Evolutionary conservation across 2,797 vertebrate genomes (phyloP).

Genomic region (Lemur catta): DNA sequence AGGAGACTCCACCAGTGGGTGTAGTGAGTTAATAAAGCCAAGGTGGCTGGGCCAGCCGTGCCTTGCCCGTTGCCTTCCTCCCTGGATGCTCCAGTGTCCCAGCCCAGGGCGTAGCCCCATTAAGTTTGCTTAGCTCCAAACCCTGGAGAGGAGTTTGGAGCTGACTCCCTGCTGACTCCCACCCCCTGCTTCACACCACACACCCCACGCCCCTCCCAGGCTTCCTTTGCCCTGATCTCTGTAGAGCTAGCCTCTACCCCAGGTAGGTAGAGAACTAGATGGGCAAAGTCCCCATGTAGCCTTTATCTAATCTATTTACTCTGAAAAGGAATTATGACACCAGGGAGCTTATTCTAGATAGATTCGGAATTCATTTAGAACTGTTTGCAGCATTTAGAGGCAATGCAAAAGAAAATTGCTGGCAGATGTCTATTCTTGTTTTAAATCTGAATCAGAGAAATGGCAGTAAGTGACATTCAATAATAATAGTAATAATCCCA

Average conservation of each 20-base stretch:
- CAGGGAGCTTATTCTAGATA: constrained; percentile 43
- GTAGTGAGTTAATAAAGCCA: background rate
- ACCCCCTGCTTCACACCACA: background rate
- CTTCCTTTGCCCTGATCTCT: background rate
- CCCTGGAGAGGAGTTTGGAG: background rate
- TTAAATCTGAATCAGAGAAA: constrained; percentile 5
- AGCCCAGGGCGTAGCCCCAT: background rate
- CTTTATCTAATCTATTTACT: constrained; percentile 12
- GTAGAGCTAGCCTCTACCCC: background rate
- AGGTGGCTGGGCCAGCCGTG: background rate
- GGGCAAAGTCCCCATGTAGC: constrained; percentile 22
- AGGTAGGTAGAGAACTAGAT: background rate
- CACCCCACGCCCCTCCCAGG: background rate
- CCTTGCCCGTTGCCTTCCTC: background rate
- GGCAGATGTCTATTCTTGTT: constrained; percentile 6
- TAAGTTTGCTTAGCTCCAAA: background rate
- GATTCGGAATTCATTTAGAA: constrained; percentile 35
- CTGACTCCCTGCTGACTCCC: background rate
- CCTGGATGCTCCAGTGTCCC: background rate
- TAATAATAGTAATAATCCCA: background rate
- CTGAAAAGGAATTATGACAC: constrained; percentile 1
- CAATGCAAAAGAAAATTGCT: constrained; percentile 5
- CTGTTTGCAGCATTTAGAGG: background rate
- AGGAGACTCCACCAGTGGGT: background rate
- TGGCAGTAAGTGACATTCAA: background rate